A percentile compares a stretch with the other conserved stretches of the same genome.
These are phyloP conservation scores for Acrocephalus arundinaceus DNA, from an alignment of 2,113 vertebrate species.

Conservation along the genomic window DNA sequence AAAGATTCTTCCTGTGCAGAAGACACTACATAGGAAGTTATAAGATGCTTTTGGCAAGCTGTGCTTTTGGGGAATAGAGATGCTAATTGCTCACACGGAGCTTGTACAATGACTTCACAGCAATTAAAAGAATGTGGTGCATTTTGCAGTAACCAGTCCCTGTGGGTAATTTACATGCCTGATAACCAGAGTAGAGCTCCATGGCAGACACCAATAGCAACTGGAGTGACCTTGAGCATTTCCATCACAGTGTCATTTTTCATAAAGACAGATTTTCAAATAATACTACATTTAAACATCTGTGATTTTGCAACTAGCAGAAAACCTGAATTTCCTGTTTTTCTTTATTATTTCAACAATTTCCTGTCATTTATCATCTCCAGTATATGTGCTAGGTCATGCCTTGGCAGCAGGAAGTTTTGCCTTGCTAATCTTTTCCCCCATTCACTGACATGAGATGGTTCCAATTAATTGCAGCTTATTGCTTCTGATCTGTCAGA, in stretches of 20 bases:
- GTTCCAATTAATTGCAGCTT: not conserved
- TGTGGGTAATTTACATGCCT: not conserved
- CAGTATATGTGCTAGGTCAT: not conserved
- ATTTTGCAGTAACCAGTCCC: not conserved
- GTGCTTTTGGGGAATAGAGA: not conserved
- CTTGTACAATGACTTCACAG: not conserved
- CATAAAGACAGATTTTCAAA: not conserved
- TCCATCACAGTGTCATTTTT: not conserved
- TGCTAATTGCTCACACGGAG: not conserved
- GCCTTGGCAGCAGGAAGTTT: not conserved
- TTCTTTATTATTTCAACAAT: not conserved
- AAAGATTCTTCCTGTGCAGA: not conserved
- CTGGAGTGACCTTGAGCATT: not conserved
- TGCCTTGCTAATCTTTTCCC: not conserved
- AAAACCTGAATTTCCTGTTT: not conserved
- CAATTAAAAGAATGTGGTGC: not conserved
- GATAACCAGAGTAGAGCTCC: not conserved
- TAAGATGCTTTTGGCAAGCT: not conserved
- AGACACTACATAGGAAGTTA: not conserved
- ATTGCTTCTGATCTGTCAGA: not conserved
- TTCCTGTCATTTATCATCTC: not conserved
- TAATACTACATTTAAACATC: not conserved
- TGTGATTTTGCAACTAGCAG: not conserved
- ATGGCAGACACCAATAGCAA: not conserved
- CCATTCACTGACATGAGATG: not conserved